These are phyloP conservation scores for Hippocampus zosterae DNA, from an alignment of 2,113 vertebrate genomes.

Conservation along the genomic window DNA sequence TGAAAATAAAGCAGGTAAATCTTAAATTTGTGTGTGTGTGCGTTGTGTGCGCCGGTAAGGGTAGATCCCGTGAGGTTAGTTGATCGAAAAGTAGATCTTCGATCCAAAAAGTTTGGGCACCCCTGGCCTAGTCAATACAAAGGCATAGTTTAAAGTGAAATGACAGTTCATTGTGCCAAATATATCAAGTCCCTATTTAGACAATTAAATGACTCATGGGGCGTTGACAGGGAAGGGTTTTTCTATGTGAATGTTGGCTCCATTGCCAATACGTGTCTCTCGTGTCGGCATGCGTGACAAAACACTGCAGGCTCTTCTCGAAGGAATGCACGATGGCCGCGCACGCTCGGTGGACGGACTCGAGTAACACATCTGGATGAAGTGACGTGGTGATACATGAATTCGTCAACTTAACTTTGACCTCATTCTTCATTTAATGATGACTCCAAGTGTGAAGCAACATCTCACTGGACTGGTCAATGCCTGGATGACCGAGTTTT, in stretches of 20 bases:
- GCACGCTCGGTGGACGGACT: not conserved
- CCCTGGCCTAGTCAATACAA: not conserved
- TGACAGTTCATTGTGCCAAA: constrained; percentile 5
- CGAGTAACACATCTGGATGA: not conserved
- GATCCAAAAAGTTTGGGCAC: too few species aligned
- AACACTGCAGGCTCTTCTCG: constrained; percentile 9
- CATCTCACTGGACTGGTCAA: not conserved
- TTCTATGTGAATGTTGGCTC: constrained; percentile 8
- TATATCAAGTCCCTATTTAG: not conserved
- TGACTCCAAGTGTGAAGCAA: not conserved
- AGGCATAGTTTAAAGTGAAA: constrained; percentile 3
- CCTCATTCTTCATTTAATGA: not conserved
- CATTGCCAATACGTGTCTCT: constrained; percentile 24
- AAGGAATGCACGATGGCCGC: not conserved
- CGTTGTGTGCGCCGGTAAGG: too few species aligned
- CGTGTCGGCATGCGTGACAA: constrained; percentile 14
- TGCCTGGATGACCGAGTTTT: too few species aligned
- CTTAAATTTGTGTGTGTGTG: too few species aligned
- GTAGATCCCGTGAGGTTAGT: too few species aligned
- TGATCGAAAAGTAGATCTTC: too few species aligned
- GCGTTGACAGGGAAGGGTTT: constrained; percentile 8
- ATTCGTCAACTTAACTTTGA: not conserved
- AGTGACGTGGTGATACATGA: constrained; percentile 2
- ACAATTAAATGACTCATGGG: constrained; percentile 18
- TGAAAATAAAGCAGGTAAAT: too few species aligned